phyloP scores from a whole-genome alignment of 1,140 invertebrate genomes.

The Rhyacophila brunnea region DNA sequence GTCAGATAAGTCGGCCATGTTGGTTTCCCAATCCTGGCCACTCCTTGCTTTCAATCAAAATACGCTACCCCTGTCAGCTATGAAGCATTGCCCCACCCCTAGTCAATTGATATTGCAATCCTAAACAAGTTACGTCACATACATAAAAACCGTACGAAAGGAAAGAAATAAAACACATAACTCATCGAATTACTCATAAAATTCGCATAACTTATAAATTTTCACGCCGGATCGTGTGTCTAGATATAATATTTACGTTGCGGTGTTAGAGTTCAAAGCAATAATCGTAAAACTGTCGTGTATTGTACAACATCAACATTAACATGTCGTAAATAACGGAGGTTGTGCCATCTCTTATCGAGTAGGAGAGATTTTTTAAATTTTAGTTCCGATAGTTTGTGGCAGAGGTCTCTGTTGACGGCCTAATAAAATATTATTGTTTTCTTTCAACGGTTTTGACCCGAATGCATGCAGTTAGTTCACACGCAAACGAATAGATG shows the following conservation, averaged over 20 bases:
- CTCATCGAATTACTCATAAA: too few relatives aligned
- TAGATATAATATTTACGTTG: too few relatives aligned
- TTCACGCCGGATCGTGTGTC: too few relatives aligned
- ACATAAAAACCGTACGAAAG: too few relatives aligned
- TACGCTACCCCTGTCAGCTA: conserved; percentile 20
- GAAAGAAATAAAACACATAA: too few relatives aligned
- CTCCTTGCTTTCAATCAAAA: conserved; percentile 33
- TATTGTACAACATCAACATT: conserved; percentile 16
- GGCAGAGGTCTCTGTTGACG: conserved; percentile 29
- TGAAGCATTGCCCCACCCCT: conserved; percentile 16
- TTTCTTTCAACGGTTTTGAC: conserved; percentile 22
- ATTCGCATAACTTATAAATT: too few relatives aligned
- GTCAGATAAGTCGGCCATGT: conserved; percentile 24
- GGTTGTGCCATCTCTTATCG: conserved; percentile 33
- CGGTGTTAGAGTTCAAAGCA: conserved; percentile 8
- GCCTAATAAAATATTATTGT: conserved; percentile 1
- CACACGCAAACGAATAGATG: conserved; percentile 22
- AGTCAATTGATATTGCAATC: not conserved
- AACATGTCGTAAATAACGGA: conserved; percentile 25
- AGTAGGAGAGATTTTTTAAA: conserved; percentile 28
- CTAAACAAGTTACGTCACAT: too few relatives aligned
- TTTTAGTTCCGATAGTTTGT: conserved; percentile 26
- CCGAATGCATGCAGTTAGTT: conserved; percentile 32
- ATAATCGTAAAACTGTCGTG: conserved; percentile 20
- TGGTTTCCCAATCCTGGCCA: conserved; percentile 13